Percentiles rank a stretch among this genome's conserved stretches.
Conservation (phyloP, 2,888 invertebrate species). For the Drosophila limbata region DNA sequence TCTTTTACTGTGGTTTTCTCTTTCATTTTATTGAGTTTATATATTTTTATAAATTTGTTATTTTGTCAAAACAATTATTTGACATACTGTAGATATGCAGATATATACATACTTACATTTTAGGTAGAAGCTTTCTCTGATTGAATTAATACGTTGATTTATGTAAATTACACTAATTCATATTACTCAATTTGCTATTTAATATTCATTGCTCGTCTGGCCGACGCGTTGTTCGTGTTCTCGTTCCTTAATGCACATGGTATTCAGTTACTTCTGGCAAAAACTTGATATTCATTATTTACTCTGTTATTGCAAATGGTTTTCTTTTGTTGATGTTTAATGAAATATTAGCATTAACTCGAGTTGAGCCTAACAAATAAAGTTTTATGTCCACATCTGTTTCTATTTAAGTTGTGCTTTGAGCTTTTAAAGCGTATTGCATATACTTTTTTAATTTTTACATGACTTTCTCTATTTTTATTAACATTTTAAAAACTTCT, state of each 20-base stretch:
- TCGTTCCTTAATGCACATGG: conserved; percentile 35
- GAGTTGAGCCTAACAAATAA: background rate
- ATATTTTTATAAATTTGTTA: no score
- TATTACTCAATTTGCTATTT: conserved; percentile 79
- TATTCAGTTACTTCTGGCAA: conserved; percentile 40
- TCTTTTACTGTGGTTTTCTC: background rate
- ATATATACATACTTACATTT: conserved; percentile 26
- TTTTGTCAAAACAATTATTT: background rate
- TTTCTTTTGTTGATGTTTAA: conserved; percentile 10
- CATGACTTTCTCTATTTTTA: conserved; percentile 30
- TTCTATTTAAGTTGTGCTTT: background rate
- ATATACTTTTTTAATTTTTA: conserved; percentile 20
- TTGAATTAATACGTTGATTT: conserved; percentile 78
- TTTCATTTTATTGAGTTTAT: no score
- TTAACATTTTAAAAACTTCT: conserved; percentile 26
- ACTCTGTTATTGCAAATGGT: conserved; percentile 33
- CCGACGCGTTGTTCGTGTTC: conserved; percentile 36
- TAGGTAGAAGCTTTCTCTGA: conserved; percentile 64
- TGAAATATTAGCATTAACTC: conserved; percentile 7
- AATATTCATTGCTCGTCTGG: conserved; percentile 69
- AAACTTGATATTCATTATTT: conserved; percentile 30
- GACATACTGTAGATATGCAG: background rate
- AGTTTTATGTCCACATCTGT: conserved; percentile 6
- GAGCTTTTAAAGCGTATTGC: conserved; percentile 4
- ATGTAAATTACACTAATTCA: conserved; percentile 82